Conservation (phyloP, 2,888 invertebrate genomes). For the Athripsodes cinereus region DNA sequence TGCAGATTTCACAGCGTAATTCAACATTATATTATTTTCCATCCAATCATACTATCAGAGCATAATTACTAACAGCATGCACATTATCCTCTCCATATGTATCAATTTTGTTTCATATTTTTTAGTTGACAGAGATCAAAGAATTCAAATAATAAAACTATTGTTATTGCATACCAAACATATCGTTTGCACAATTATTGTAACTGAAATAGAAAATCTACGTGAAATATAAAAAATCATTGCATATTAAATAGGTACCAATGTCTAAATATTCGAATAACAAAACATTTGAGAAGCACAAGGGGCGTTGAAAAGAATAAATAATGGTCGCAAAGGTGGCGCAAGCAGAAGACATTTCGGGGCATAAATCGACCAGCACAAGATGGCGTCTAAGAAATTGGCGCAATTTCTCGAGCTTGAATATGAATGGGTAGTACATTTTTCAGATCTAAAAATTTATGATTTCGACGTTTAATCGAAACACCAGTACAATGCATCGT, state of each 20-base stretch:
- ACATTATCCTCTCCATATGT: too few species aligned
- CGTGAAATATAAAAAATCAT: constrained; percentile 3
- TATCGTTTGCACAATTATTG: too few species aligned
- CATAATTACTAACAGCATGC: too few species aligned
- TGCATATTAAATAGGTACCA: too few species aligned
- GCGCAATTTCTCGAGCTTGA: constrained; percentile 7
- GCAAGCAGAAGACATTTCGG: constrained; percentile 15
- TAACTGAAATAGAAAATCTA: too few species aligned
- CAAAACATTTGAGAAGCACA: background rate
- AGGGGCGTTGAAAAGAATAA: constrained; percentile 4
- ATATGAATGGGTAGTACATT: background rate
- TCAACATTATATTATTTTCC: too few species aligned
- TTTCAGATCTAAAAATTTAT: constrained; percentile 6
- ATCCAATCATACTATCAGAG: too few species aligned
- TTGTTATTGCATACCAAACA: too few species aligned
- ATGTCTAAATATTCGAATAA: constrained; percentile 1
- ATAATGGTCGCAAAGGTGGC: constrained; percentile 13
- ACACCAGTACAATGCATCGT: background rate
- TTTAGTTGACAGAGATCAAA: too few species aligned
- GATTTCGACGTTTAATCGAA: background rate
- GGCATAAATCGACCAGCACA: constrained; percentile 14
- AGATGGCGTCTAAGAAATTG: constrained; percentile 10
- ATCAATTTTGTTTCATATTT: too few species aligned
- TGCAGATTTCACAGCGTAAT: too few species aligned
- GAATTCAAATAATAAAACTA: too few species aligned